Evolutionary conservation across 2,888 invertebrate genomes (phyloP), one percentile per base, ranked within the genome.

Genomic region (Noctua janthina): DNA sequence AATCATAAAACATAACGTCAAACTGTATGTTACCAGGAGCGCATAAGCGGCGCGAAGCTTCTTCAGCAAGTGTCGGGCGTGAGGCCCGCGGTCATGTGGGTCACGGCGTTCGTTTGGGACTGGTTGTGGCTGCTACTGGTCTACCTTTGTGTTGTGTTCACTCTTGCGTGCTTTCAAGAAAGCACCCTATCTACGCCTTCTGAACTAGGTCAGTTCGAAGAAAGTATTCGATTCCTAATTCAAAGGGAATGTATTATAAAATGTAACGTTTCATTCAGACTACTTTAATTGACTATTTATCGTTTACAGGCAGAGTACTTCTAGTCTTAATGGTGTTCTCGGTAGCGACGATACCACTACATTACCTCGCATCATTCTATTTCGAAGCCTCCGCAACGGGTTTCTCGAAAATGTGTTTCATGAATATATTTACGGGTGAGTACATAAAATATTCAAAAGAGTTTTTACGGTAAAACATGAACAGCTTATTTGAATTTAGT

Each of bases 351-450:
- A 96, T 99, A 89, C 99, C 99, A 0, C 93, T 98, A 78, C 98
- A 98, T 90, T 99, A 98, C 93, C 92, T 98, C 62, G 96, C 97
- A 4, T 98, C 98, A 0, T 98, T 98, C 92, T 93, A 97, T 76
- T 99, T 98, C 92, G 97, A 97, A 23, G 97, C 98, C 1, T 98
- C 99, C 0, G 98, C 99, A 0, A 98, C 98, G 0, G 99, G 98
- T 1, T 98, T 98, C 93, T 98, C 98, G 0, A 97, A 98, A 91
- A 97, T 98, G 95, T 98, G 98, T 39, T 97, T 98, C 87, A 96
- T 98, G 74, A 98, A 98, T 91, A 98, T 98, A 81, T 97, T 99
- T 83, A 92, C 94, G 75, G 96, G 96, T 95, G 90, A 92, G 90
- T 84, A 49, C 29, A 59, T 54, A 10, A 59, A 35, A 56, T 29